Conservation (phyloP, 2,888 invertebrate species). For the Pyrgus malvae region DNA sequence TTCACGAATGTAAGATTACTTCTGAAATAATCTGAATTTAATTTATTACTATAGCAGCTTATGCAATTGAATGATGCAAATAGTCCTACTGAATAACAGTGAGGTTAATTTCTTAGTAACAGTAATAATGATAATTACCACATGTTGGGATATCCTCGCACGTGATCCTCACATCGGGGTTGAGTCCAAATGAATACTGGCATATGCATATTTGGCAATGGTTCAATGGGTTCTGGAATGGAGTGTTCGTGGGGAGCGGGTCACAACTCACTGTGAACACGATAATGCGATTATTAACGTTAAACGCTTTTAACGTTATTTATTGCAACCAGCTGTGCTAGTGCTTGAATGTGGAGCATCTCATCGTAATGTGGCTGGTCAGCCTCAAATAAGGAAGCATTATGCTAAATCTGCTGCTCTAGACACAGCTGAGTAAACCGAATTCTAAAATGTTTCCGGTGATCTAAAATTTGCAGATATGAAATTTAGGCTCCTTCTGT, state of each 20-base stretch:
- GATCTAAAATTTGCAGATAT: neutral
- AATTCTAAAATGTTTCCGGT: neutral
- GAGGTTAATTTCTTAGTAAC: too few relatives aligned
- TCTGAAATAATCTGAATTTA: too few relatives aligned
- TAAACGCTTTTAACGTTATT: slow-evolving; percentile 25
- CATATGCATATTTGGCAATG: slow-evolving; percentile 67
- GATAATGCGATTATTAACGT: slow-evolving; percentile 27
- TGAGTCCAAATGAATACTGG: slow-evolving; percentile 40
- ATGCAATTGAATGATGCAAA: too few relatives aligned
- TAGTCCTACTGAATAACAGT: too few relatives aligned
- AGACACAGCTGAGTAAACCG: neutral
- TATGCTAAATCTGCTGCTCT: slow-evolving; percentile 12
- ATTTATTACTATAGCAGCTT: too few relatives aligned
- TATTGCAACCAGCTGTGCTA: slow-evolving; percentile 20
- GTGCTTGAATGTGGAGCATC: slow-evolving; percentile 6
- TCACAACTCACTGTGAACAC: slow-evolving; percentile 45
- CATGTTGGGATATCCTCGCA: slow-evolving; percentile 58
- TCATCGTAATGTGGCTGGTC: slow-evolving; percentile 7
- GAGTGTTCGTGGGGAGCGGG: slow-evolving; percentile 54
- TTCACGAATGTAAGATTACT: too few relatives aligned
- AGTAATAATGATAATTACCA: slow-evolving; percentile 40
- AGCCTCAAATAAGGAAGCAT: slow-evolving; percentile 4
- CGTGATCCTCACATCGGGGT: slow-evolving; percentile 48
- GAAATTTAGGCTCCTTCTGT: neutral
- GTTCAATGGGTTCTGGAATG: slow-evolving; percentile 61